Conservation (phyloP, 2,113 vertebrate species). For the Sciurus niger region DNA sequence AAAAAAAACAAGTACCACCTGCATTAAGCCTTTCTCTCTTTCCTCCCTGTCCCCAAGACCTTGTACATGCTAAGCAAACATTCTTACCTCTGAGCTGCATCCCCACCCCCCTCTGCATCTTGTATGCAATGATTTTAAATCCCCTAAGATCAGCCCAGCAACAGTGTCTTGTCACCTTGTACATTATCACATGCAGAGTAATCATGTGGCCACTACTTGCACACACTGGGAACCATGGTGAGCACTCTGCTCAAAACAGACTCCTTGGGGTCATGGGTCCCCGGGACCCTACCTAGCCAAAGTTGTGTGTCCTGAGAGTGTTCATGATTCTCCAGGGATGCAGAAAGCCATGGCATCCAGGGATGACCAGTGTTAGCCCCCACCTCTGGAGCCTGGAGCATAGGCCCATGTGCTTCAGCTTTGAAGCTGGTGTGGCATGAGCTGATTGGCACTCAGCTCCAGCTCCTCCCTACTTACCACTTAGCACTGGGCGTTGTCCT, state of each 20-base stretch:
- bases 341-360: neutral
- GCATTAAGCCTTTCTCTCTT: neutral
- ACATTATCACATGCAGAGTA: neutral
- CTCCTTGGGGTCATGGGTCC: neutral
- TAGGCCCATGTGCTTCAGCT: no score
- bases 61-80: neutral
- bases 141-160: neutral
- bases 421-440: no score
- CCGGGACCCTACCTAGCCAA: neutral
- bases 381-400: neutral
- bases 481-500: rapidly evolving
- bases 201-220: rapidly evolving
- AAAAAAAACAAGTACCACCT: neutral
- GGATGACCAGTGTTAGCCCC: neutral
- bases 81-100: neutral
- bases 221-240: rapidly evolving
- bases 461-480: no score
- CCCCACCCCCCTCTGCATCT: no score
- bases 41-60: no score
- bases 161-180: neutral
- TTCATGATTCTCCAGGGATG: no score
- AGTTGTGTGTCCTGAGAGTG: neutral
- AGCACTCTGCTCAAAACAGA: neutral
- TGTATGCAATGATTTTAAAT: neutral
- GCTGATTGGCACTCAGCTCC: no score